These are phyloP conservation scores for Podilymbus podiceps DNA, from an alignment of 2,113 vertebrate genomes.

Conservation along the genomic window DNA sequence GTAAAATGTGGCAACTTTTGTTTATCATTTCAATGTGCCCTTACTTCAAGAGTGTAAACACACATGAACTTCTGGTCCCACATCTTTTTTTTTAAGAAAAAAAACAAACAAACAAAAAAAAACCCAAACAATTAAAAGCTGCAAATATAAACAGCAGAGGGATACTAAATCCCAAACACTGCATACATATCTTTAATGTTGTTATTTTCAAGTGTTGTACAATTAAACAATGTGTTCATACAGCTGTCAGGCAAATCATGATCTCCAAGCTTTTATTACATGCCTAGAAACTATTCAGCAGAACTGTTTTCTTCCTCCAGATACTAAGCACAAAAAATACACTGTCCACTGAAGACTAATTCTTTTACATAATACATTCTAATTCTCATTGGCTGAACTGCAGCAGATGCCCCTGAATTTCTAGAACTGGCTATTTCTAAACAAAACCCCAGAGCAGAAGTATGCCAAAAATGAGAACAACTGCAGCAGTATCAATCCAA, in stretches of 20 bases:
- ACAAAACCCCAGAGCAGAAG: neutral
- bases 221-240: conserved; percentile 50
- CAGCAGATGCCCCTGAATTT: neutral
- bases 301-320: neutral
- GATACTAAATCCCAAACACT: conserved; percentile 25
- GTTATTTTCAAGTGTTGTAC: conserved; percentile 48
- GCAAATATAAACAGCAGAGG: conserved; percentile 19
- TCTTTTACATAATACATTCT: neutral
- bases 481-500: neutral
- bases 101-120: too few relatives aligned
- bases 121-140: conserved; percentile 41
- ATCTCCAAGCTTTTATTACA: conserved; percentile 67
- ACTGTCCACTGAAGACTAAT: neutral
- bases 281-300: neutral
- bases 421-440: neutral
- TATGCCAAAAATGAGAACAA: accelerated
- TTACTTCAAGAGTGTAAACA: conserved; percentile 36
- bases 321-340: neutral
- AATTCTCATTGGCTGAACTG: neutral
- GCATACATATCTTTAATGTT: neutral
- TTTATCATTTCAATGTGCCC: neutral
- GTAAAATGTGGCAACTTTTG: neutral
- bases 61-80: conserved; percentile 7
- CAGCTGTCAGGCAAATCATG: conserved; percentile 56
- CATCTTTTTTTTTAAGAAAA: neutral